Conservation (phyloP, 35 echinoderm and acorn worm genomes). For the Patiria miniata region DNA sequence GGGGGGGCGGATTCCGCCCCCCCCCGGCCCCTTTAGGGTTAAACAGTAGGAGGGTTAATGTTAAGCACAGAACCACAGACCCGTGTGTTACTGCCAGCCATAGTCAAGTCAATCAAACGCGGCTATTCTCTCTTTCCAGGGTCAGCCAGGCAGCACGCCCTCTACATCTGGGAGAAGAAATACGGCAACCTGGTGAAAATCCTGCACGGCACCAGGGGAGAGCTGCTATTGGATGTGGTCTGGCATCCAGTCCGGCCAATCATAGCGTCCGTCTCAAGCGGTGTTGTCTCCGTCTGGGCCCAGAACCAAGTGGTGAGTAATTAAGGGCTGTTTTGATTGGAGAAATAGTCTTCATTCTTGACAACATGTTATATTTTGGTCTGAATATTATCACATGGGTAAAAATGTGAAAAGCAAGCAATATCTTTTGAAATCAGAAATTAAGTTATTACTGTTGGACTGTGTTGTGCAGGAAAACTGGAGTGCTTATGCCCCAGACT, state of each 20-base stretch:
- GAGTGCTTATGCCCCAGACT: slow-evolving; percentile 99
- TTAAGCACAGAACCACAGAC: too few species aligned
- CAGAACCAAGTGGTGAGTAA: slow-evolving; percentile 99
- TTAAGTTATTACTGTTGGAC: slow-evolving; percentile 20
- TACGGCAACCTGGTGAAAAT: slow-evolving; percentile 97
- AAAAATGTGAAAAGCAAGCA: too few species aligned
- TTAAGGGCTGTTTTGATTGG: background rate
- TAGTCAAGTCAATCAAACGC: too few species aligned
- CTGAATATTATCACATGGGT: background rate
- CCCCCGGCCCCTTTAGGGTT: too few species aligned
- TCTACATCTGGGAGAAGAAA: slow-evolving; percentile 99
- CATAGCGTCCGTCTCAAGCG: slow-evolving; percentile 98
- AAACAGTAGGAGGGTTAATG: too few species aligned
- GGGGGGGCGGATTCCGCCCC: too few species aligned
- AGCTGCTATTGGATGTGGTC: slow-evolving; percentile 92
- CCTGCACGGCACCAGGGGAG: slow-evolving; percentile 94
- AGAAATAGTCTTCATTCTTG: background rate
- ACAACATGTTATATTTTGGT: background rate
- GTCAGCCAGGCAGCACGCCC: slow-evolving; percentile 89
- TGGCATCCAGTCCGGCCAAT: slow-evolving; percentile 99
- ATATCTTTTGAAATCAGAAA: background rate
- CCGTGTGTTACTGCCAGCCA: too few species aligned
- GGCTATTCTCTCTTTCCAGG: slow-evolving; percentile 28
- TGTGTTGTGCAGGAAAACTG: slow-evolving; percentile 85
- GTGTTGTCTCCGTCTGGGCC: slow-evolving; percentile 96